Conservation (phyloP, 2,113 vertebrate species). For the Galbula dea region DNA sequence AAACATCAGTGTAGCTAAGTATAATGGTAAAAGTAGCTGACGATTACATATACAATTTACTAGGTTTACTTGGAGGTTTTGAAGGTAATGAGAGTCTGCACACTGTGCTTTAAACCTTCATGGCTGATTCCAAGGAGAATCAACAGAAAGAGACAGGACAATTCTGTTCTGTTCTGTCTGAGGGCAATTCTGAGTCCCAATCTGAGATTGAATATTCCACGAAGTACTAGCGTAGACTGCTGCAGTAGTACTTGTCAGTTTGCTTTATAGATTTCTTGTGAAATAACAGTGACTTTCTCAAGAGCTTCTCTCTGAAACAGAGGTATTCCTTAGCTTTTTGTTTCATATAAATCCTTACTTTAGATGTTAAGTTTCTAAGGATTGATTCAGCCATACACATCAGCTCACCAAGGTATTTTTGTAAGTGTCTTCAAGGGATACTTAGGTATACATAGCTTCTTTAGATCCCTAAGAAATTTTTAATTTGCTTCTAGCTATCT, state of each 20-base stretch:
- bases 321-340: conserved; percentile 45
- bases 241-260: conserved; percentile 33
- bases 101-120: neutral
- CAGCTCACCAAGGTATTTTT: neutral
- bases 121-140: neutral
- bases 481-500: neutral
- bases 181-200: neutral
- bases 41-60: neutral
- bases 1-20: neutral
- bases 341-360: neutral
- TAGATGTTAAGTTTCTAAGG: neutral
- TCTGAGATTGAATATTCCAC: neutral
- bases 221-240: neutral
- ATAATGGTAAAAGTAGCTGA: neutral
- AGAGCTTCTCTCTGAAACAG: conserved; percentile 31
- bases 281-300: conserved; percentile 55
- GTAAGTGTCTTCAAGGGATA: neutral
- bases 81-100: neutral
- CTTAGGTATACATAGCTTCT: neutral
- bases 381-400: neutral
- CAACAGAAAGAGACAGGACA: neutral
- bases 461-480: neutral
- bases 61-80: neutral
- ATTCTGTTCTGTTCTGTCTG: neutral
- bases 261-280: conserved; percentile 53